These are phyloP conservation scores for Catharus bicknelli DNA, from an alignment of 2,113 vertebrate genomes.

Conservation along the genomic window DNA sequence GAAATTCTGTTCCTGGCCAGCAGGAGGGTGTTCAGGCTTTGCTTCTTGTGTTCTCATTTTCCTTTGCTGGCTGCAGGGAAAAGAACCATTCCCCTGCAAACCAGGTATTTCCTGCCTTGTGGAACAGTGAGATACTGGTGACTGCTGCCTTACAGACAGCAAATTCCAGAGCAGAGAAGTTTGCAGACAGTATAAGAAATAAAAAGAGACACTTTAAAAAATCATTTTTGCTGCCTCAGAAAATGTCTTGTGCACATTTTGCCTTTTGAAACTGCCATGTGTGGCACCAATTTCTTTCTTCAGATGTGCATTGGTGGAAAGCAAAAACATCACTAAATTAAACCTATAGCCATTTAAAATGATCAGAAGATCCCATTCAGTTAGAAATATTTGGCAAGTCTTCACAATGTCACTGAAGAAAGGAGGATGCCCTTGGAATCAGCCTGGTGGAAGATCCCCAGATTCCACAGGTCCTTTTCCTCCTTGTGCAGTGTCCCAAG, in stretches of 20 bases:
- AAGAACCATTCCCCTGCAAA: background rate
- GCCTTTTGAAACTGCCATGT: background rate
- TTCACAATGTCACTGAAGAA: background rate
- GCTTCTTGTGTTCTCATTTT: background rate
- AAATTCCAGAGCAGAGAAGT: background rate
- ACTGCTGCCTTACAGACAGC: background rate
- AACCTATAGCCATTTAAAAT: background rate
- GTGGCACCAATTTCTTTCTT: background rate
- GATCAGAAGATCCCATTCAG: background rate
- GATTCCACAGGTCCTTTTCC: background rate
- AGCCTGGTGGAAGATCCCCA: background rate
- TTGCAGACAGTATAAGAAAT: background rate
- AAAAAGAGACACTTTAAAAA: background rate
- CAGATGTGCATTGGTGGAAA: background rate
- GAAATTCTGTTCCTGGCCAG: background rate
- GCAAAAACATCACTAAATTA: background rate
- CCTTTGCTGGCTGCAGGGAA: background rate
- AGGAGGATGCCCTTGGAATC: background rate
- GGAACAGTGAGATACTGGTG: background rate
- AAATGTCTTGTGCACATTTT: fast-evolving
- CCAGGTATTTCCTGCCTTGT: fast-evolving
- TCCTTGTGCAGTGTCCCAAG: background rate
- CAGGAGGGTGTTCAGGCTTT: background rate
- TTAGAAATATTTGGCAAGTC: background rate
- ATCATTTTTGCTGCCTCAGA: background rate